These are phyloP conservation scores for Listronotus bonariensis DNA, from an alignment of 1,140 invertebrate species.

Conservation along the genomic window DNA sequence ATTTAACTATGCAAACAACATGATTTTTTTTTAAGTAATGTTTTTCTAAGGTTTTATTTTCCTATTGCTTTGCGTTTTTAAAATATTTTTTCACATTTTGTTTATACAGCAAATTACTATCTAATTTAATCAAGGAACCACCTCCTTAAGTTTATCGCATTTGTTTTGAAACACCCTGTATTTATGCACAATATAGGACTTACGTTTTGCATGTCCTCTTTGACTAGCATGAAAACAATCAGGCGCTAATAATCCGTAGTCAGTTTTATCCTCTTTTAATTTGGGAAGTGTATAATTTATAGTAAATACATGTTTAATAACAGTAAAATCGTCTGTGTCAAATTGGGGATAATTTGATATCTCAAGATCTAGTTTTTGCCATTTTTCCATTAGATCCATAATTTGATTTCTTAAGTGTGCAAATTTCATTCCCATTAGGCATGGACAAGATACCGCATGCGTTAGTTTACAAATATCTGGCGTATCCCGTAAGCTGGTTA, in stretches of 20 bases:
- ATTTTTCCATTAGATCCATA: slow-evolving; percentile 55
- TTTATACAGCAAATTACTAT: no score
- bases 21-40: no score
- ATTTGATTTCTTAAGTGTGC: slow-evolving; percentile 41
- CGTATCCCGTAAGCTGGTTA: neutral
- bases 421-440: slow-evolving; percentile 47
- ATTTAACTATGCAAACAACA: no score
- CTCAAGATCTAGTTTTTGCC: slow-evolving; percentile 54
- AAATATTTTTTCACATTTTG: no score
- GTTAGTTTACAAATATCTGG: neutral
- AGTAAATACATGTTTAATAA: slow-evolving; percentile 64
- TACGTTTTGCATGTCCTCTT: slow-evolving; percentile 64
- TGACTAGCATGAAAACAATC: slow-evolving; percentile 78
- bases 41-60: no score
- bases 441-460: slow-evolving; percentile 31
- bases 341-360: slow-evolving; percentile 52
- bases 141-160: no score
- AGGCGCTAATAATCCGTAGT: slow-evolving; percentile 65
- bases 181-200: no score
- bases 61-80: no score
- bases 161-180: no score
- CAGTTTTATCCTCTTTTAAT: slow-evolving; percentile 45
- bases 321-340: slow-evolving; percentile 66
- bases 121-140: no score
- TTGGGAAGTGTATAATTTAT: slow-evolving; percentile 54